Conservation (phyloP, 2,797 vertebrate species). For the Synanceia verrucosa region DNA sequence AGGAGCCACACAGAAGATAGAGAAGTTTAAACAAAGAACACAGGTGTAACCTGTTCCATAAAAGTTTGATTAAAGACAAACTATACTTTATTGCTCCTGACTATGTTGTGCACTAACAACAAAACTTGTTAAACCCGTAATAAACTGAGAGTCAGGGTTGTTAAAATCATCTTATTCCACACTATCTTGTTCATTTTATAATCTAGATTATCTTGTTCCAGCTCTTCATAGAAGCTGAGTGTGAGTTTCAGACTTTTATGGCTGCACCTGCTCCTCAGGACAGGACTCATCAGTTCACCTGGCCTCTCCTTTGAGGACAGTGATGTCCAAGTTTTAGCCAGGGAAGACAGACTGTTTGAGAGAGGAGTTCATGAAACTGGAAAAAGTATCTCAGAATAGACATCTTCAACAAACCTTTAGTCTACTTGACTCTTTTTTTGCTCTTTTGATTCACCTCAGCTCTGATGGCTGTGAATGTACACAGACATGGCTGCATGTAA, state of each 20-base stretch:
- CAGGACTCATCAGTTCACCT: too few species aligned
- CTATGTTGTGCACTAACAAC: background rate
- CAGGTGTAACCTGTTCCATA: constrained; percentile 10
- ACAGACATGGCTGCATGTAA: background rate
- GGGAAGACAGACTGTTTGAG: too few species aligned
- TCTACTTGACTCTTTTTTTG: too few species aligned
- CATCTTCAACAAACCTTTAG: too few species aligned
- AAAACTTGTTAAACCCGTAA: background rate
- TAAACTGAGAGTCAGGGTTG: background rate
- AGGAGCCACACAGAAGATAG: constrained; percentile 39
- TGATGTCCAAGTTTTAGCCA: too few species aligned
- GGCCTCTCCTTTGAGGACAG: too few species aligned
- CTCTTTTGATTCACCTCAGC: too few species aligned
- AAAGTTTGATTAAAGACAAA: constrained; percentile 32
- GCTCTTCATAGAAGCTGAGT: background rate
- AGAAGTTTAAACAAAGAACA: constrained; percentile 38
- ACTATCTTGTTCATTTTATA: too few species aligned
- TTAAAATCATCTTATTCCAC: background rate
- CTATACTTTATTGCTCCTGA: constrained; percentile 8
- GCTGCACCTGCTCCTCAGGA: too few species aligned
- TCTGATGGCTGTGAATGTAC: too few species aligned
- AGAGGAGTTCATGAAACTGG: too few species aligned
- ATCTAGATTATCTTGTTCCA: background rate
- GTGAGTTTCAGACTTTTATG: constrained; percentile 1
- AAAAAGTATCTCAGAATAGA: too few species aligned